These are phyloP conservation scores for Percopsis omiscomaycus DNA, from an alignment of 2,797 vertebrate species.

Conservation along the genomic window DNA sequence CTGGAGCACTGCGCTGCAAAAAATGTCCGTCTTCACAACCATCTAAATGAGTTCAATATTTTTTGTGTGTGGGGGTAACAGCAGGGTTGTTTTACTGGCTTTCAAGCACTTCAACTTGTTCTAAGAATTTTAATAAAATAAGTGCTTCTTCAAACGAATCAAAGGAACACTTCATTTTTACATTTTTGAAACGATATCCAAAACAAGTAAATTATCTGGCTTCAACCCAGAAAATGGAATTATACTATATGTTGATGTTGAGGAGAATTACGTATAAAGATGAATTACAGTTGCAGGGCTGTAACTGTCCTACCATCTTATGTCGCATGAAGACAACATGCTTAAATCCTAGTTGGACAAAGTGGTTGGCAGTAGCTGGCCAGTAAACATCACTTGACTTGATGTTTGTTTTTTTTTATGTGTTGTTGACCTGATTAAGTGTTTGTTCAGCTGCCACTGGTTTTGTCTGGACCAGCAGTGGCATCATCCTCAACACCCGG, in stretches of 20 bases:
- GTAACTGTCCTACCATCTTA: conserved; percentile 7
- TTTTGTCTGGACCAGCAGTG: conserved; percentile 20
- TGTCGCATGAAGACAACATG: conserved; percentile 21
- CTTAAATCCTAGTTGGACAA: neutral
- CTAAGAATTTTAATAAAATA: conserved; percentile 3
- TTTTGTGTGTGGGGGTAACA: neutral
- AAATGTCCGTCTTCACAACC: conserved; percentile 25
- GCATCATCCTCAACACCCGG: conserved; percentile 12
- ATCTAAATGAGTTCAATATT: conserved; percentile 11
- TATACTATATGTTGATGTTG: too few species aligned
- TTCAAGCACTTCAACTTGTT: neutral
- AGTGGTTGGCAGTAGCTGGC: conserved; percentile 17
- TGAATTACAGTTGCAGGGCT: conserved; percentile 10
- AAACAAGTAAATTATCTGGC: too few species aligned
- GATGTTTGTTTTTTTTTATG: conserved; percentile 37
- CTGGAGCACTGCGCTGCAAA: conserved; percentile 49
- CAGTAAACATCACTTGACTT: conserved; percentile 34
- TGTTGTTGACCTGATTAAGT: conserved; percentile 18
- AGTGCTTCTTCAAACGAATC: neutral
- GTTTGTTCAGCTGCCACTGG: conserved; percentile 38
- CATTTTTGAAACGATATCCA: too few species aligned
- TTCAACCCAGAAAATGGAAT: neutral
- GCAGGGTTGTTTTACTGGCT: neutral
- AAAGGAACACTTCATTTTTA: too few species aligned
- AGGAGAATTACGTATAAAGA: neutral